Evolutionary conservation across 2,797 vertebrate species (phyloP).

Genomic region (Liparis tanakae): DNA sequence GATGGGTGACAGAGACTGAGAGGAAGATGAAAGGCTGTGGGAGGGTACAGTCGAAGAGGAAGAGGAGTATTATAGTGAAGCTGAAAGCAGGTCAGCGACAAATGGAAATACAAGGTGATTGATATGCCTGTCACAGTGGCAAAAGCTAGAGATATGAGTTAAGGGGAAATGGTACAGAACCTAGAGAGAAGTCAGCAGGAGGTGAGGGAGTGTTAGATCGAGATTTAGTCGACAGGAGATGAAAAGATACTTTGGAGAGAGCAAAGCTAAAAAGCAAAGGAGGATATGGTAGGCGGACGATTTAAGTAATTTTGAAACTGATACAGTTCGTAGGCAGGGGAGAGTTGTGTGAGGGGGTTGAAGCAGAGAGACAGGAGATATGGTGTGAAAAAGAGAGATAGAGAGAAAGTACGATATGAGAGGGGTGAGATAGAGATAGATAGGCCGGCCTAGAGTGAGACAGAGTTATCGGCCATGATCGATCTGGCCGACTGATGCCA

Average conservation of each 20-base stretch:
- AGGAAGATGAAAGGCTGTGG: conserved; percentile 69
- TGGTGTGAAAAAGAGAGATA: conserved; percentile 70
- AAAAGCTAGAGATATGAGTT: conserved; percentile 57
- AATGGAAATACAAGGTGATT: conserved; percentile 73
- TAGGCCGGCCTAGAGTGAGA: conserved; percentile 76
- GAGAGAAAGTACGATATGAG: conserved; percentile 65
- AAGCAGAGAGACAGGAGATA: conserved; percentile 59
- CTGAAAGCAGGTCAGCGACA: conserved; percentile 74
- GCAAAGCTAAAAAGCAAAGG: conserved; percentile 56
- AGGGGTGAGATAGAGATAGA: conserved; percentile 79
- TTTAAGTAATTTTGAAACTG: conserved; percentile 76
- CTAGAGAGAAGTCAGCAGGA: conserved; percentile 55
- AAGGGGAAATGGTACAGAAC: conserved; percentile 52
- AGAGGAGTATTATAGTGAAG: conserved; percentile 56
- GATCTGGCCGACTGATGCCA: conserved; percentile 82
- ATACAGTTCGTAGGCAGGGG: conserved; percentile 74
- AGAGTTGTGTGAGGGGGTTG: conserved; percentile 68
- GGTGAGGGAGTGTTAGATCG: conserved; percentile 61
- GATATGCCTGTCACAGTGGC: conserved; percentile 62
- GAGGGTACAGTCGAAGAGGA: conserved; percentile 52
- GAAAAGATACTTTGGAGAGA: conserved; percentile 62
- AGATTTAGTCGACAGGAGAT: conserved; percentile 61
- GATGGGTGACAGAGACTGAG: conserved; percentile 63
- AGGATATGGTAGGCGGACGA: conserved; percentile 64
- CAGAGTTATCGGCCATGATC: conserved; percentile 83